Conservation (phyloP, 2,113 vertebrate genomes). For the Rhinolophus ferrumequinum region DNA sequence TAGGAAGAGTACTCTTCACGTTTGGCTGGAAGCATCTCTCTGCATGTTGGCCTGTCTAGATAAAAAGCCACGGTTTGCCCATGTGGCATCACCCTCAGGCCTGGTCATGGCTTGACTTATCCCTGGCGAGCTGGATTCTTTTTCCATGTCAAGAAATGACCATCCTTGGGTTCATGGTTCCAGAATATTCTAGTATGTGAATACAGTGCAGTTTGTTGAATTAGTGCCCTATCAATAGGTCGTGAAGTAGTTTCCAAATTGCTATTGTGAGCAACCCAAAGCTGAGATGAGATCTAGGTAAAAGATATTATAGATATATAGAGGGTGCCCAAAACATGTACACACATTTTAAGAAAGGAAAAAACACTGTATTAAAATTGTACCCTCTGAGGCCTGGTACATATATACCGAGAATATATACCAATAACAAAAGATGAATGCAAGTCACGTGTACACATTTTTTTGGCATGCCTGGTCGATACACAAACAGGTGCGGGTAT, state of each 20-base stretch:
- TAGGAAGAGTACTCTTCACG: background rate
- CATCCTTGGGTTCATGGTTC: too few species aligned
- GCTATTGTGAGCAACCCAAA: background rate
- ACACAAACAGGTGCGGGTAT: accelerated
- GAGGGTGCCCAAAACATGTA: too few species aligned
- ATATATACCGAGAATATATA: too few species aligned
- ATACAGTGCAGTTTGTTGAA: background rate
- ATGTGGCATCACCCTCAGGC: accelerated
- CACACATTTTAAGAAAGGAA: too few species aligned
- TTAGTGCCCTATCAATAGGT: background rate
- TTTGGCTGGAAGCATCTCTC: background rate
- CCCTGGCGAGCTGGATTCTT: too few species aligned
- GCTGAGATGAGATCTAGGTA: too few species aligned
- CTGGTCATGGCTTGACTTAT: accelerated
- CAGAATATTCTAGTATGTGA: too few species aligned
- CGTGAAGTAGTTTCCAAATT: background rate
- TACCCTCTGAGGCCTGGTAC: too few species aligned
- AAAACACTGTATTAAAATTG: too few species aligned
- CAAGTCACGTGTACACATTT: too few species aligned
- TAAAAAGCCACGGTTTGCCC: accelerated
- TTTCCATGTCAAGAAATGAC: background rate
- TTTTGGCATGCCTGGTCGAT: too few species aligned
- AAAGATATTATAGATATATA: background rate
- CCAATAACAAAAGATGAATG: too few species aligned
- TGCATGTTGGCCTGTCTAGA: accelerated